Percentiles rank a stretch among this genome's conserved stretches.
Conservation (phyloP, 2,113 vertebrate genomes). For the Pontoporia blainvillei region DNA sequence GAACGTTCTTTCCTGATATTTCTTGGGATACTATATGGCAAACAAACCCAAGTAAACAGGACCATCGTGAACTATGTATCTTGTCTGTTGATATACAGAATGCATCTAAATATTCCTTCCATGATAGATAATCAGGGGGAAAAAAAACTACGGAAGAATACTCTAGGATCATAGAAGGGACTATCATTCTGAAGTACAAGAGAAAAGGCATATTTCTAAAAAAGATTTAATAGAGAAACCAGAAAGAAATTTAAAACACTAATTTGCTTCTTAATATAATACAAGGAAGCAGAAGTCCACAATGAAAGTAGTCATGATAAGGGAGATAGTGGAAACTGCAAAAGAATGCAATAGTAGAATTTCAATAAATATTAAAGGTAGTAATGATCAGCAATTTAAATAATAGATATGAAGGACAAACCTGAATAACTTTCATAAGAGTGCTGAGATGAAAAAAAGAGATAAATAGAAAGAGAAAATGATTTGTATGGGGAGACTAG, state of each 20-base stretch:
- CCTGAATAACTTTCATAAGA: neutral
- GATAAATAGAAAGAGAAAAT: neutral
- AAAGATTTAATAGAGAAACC: slow-evolving; percentile 5
- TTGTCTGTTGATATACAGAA: neutral
- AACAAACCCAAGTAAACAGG: neutral
- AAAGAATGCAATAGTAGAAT: neutral
- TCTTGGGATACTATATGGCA: neutral
- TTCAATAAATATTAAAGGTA: neutral
- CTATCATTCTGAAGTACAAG: neutral
- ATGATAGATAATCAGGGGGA: neutral
- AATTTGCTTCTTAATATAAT: neutral
- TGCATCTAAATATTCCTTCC: slow-evolving; percentile 7
- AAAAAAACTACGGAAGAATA: neutral
- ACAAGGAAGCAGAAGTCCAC: neutral
- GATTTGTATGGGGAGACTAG: neutral
- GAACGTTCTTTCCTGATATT: neutral
- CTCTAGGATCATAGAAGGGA: neutral
- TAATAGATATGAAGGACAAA: neutral
- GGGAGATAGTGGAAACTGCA: neutral
- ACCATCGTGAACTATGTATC: neutral
- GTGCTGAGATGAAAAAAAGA: neutral
- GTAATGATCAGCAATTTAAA: neutral
- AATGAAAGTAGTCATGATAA: neutral
- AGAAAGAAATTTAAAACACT: slow-evolving; percentile 1
- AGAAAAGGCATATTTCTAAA: neutral